These are phyloP conservation scores for Heterodera carotae DNA, from an alignment of 1,140 invertebrate species.

Conservation along the genomic window DNA sequence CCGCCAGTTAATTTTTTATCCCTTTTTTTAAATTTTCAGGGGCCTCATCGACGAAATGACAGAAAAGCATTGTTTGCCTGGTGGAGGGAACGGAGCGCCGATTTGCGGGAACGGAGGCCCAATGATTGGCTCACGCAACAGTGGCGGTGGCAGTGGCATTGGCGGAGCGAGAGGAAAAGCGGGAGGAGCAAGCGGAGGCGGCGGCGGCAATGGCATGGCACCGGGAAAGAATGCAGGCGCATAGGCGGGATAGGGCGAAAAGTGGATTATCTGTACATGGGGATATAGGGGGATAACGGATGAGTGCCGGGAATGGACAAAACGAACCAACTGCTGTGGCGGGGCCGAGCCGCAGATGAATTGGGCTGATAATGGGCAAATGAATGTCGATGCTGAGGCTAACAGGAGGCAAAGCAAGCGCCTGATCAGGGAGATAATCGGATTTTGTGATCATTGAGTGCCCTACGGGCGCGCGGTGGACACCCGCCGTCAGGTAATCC, in stretches of 20 bases:
- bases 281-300: background rate
- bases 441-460: no score
- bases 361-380: background rate
- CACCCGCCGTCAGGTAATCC: no score
- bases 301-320: background rate
- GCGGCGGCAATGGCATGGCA: background rate
- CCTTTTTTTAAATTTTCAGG: no score
- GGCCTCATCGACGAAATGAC: no score
- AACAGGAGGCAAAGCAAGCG: no score
- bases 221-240: background rate
- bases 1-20: no score
- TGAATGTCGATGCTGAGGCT: no score
- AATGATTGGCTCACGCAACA: background rate
- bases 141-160: background rate
- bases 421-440: no score
- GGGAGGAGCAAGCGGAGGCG: conserved; percentile 4
- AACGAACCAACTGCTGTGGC: background rate
- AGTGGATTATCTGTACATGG: background rate
- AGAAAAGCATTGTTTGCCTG: no score
- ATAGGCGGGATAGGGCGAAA: background rate
- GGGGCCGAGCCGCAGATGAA: background rate
- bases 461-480: no score
- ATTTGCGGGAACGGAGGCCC: background rate
- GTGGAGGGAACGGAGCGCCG: background rate
- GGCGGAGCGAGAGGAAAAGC: background rate